phyloP scores from a whole-genome alignment of 2,888 invertebrate genomes.

The Polylopha cassiicola region DNA sequence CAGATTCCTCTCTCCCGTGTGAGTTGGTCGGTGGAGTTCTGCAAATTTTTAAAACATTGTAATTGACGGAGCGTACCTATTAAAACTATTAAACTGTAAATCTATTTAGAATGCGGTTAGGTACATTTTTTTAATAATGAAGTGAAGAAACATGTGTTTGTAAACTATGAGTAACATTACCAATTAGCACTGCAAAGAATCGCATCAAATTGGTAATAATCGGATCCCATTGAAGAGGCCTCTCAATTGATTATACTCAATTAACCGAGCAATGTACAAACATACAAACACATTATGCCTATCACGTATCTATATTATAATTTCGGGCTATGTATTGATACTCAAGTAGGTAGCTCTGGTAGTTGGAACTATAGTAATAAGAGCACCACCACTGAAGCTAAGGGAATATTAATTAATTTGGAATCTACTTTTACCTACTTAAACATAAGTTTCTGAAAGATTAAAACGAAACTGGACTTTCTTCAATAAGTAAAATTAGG shows the following conservation, averaged over 20 bases:
- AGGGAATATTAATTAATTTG: no score
- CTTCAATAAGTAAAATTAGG: no score
- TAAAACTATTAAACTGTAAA: no score
- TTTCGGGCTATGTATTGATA: background rate
- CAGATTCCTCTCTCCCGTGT: constrained; percentile 44
- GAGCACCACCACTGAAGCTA: no score
- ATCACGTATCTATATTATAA: background rate
- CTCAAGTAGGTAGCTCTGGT: no score
- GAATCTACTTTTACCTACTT: no score
- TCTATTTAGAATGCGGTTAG: no score
- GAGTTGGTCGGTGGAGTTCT: constrained; percentile 44
- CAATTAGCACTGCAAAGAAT: constrained; percentile 24
- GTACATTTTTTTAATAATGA: constrained; percentile 6
- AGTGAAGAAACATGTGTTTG: constrained; percentile 2
- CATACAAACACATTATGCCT: background rate
- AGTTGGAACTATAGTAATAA: no score
- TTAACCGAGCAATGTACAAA: constrained; percentile 9
- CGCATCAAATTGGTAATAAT: constrained; percentile 39
- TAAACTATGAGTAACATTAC: constrained; percentile 8
- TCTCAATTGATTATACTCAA: constrained; percentile 14
- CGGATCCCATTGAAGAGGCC: constrained; percentile 34
- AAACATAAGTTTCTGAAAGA: no score
- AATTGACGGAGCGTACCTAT: no score
- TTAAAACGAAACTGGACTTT: no score
- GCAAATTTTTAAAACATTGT: constrained; percentile 34